phyloP scores from a whole-genome alignment of 1,140 invertebrate genomes.

The Drosophila punjabiensis region DNA sequence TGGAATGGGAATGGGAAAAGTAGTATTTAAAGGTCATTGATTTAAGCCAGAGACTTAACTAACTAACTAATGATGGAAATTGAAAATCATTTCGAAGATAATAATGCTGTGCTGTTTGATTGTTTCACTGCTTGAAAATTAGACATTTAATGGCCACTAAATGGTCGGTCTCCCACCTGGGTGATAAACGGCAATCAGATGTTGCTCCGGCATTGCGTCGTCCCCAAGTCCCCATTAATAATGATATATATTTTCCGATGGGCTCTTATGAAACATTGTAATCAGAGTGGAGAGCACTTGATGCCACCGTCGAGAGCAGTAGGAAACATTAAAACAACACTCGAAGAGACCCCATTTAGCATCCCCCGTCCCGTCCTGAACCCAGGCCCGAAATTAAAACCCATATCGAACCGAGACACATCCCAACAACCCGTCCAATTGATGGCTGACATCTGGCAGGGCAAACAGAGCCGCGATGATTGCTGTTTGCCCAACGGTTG shows the following conservation, averaged over 20 bases:
- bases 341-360: conserved; percentile 7
- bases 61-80: background rate
- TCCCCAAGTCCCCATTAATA: conserved; percentile 31
- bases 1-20: background rate
- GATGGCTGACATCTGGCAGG: conserved; percentile 25
- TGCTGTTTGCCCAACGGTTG: conserved; percentile 47
- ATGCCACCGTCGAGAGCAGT: conserved; percentile 27
- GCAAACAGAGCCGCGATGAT: conserved; percentile 25
- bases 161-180: background rate
- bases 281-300: conserved; percentile 53
- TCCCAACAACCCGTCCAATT: conserved; percentile 10
- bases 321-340: conserved; percentile 36
- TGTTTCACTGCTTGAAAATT: background rate
- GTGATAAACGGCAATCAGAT: conserved; percentile 12
- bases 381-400: conserved; percentile 10
- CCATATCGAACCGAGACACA: conserved; percentile 7
- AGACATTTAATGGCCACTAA: background rate
- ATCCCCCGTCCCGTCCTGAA: background rate
- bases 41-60: background rate
- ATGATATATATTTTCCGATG: conserved; percentile 42
- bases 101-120: background rate
- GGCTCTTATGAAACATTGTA: conserved; percentile 49
- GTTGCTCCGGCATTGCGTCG: background rate
- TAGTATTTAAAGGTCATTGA: background rate
- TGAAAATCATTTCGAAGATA: background rate